These are phyloP conservation scores for Pentamera pediparva DNA, from an alignment of 53 echinoderm and acorn worm genomes.

Conservation along the genomic window DNA sequence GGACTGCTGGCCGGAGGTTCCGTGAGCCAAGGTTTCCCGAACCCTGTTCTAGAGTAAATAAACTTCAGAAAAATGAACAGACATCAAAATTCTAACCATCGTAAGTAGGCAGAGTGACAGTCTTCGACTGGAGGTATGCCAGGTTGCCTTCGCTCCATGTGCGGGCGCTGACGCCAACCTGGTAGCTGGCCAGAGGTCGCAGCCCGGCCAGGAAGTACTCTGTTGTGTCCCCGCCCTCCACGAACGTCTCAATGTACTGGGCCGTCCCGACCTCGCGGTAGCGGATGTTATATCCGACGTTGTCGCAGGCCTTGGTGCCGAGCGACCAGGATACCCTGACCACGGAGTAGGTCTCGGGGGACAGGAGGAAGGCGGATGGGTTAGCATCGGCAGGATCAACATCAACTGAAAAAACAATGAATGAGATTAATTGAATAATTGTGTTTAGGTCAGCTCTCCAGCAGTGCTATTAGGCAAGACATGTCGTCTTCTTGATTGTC, in stretches of 20 bases:
- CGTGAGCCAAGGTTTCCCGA: too few relatives aligned
- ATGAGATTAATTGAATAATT: too few relatives aligned
- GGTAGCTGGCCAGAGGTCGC: constrained; percentile 37
- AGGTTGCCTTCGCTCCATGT: constrained; percentile 19
- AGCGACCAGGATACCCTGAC: constrained; percentile 51
- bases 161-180: constrained; percentile 8
- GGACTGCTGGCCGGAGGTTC: too few relatives aligned
- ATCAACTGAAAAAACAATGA: too few relatives aligned
- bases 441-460: too few relatives aligned
- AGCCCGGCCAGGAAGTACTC: constrained; percentile 26
- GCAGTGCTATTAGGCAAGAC: too few relatives aligned
- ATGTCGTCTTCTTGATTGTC: too few relatives aligned
- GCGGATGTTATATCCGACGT: constrained; percentile 57
- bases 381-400: constrained; percentile 40
- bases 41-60: too few relatives aligned
- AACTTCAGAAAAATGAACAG: too few relatives aligned
- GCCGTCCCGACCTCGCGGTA: constrained; percentile 3
- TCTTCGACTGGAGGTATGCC: neutral
- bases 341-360: constrained; percentile 17
- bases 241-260: neutral
- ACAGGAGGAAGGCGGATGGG: constrained; percentile 50
- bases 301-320: constrained; percentile 56
- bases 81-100: constrained; percentile 13
- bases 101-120: neutral
- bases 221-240: constrained; percentile 43